phyloP scores from a whole-genome alignment of 2,888 invertebrate species.

The Sericinus montela region DNA sequence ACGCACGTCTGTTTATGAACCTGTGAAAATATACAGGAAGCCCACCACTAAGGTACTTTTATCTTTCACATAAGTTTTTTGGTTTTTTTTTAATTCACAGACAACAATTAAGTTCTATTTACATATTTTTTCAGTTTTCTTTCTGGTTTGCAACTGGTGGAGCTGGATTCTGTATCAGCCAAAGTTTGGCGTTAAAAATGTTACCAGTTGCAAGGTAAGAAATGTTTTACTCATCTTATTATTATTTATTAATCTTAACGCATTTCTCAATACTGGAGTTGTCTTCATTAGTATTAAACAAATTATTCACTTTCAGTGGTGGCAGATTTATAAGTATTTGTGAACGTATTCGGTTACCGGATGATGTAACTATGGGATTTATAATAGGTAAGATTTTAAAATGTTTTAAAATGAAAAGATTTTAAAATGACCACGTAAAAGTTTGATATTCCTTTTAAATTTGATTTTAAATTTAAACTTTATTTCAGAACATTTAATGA shows the following conservation, averaged over 20 bases:
- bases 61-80: neutral
- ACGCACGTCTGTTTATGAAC: slow-evolving; percentile 93
- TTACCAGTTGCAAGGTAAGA: slow-evolving; percentile 92
- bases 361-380: slow-evolving; percentile 98
- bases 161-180: slow-evolving; percentile 97
- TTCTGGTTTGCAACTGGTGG: slow-evolving; percentile 99
- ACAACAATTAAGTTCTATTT: neutral
- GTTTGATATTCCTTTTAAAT: neutral
- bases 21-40: slow-evolving; percentile 88
- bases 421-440: neutral
- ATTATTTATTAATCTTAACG: no score
- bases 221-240: neutral
- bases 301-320: slow-evolving; percentile 80
- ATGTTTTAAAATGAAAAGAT: no score
- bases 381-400: slow-evolving; percentile 86
- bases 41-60: slow-evolving; percentile 81
- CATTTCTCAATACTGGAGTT: no score
- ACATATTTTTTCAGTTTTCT: slow-evolving; percentile 83
- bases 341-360: slow-evolving; percentile 94
- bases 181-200: slow-evolving; percentile 96
- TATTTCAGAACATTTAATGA: slow-evolving; percentile 87
- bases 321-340: slow-evolving; percentile 96
- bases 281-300: neutral
- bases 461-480: neutral
- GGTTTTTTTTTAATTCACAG: neutral